Evolutionary conservation across 2,797 vertebrate species (phyloP), one percentile per base, ranked within the genome.

Genomic region (Telmatherina bonti): DNA sequence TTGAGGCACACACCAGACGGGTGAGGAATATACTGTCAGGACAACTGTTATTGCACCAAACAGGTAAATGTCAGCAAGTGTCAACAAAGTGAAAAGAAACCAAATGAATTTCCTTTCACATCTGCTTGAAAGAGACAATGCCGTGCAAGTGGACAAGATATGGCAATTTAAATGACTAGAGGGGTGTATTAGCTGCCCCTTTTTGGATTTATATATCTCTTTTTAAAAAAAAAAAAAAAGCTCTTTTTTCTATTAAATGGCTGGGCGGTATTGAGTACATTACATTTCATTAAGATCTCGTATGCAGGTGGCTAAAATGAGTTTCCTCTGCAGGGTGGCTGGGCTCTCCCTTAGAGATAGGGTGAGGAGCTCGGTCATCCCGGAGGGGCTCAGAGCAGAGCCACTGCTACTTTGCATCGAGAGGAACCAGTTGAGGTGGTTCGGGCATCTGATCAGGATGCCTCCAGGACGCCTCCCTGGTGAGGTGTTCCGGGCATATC

Each of bases 141-240:
- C 72, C 87, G 88, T 85, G 85, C 88, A 89, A 89, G 81, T 76
- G 81, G 82, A 88, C 85, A 83, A 76, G 80, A 84, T 87, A 88
- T 90, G 85, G 86, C 82, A 81, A 87, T 82, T 71, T 79, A 74
- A 76, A 78, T 66, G 80, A 69, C 51, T 71, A 59, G 53, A 53
- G 65, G 72, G 76, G 75, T 67, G 3, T 68, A 78, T 78, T 76
- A 87, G 82, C 76, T 78, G 69, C 76, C 74, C 63, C 31, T 29
- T 71, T 81, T 83, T 22, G 26, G 81, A 81, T 72, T 64, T 71
- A 79, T 70, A 86, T 16, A 85, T 45, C 57, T 72, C 38, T 30
- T 62, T 80, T 60, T 22, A 45, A 78, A 79, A 86, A 88, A 88
- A 69, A 93, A 83, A 89, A 75, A 81, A n/a, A n/a, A n/a, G n/a